Conservation (phyloP, 2,888 invertebrate genomes). For the Saturnia pavonia region DNA sequence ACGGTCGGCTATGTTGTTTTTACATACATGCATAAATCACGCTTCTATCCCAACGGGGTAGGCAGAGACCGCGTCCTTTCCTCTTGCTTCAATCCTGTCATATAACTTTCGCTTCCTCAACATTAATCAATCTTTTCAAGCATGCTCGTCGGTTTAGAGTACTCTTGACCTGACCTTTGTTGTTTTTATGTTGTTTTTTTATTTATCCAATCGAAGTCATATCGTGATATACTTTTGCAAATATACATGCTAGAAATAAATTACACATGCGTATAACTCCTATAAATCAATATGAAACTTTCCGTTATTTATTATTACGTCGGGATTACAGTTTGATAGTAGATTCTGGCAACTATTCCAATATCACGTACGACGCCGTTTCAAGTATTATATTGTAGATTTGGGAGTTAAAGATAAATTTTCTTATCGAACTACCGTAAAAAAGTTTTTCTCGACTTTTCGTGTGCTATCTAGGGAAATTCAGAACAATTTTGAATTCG, state of each 20-base stretch:
- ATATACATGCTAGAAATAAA: not conserved
- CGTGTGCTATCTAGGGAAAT: not conserved
- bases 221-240: not conserved
- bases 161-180: too few species aligned
- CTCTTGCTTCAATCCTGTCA: too few species aligned
- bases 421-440: not conserved
- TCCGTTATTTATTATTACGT: not conserved
- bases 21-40: too few species aligned
- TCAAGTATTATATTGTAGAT: not conserved
- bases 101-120: too few species aligned
- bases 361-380: slow-evolving; percentile 1
- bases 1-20: not conserved
- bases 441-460: not conserved
- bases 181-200: too few species aligned
- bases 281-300: slow-evolving; percentile 5
- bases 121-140: too few species aligned
- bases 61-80: too few species aligned
- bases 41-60: too few species aligned
- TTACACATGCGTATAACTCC: not conserved
- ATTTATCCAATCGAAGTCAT: not conserved
- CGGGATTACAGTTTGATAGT: slow-evolving; percentile 8
- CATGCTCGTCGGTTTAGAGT: too few species aligned
- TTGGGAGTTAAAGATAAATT: slow-evolving; percentile 3
- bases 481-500: not conserved
- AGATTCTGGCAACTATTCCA: not conserved